These are phyloP conservation scores for Neodiprion fabricii DNA, from an alignment of 1,140 invertebrate genomes.

Conservation along the genomic window DNA sequence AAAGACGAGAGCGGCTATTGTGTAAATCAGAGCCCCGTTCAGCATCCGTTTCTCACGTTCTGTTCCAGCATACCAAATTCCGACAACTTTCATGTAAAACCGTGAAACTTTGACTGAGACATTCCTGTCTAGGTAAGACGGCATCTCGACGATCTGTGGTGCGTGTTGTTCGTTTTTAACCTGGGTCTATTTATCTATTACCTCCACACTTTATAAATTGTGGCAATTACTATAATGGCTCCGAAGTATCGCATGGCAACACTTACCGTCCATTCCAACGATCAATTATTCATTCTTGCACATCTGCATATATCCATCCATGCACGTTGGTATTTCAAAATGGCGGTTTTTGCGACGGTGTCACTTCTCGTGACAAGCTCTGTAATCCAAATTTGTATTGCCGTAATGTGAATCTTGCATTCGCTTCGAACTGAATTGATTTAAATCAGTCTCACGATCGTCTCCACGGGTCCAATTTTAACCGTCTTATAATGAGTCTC, in stretches of 20 bases:
- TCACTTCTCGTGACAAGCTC: neutral
- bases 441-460: too few relatives aligned
- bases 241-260: neutral
- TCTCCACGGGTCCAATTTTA: too few relatives aligned
- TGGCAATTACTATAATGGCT: neutral
- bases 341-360: neutral
- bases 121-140: neutral
- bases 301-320: neutral
- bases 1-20: neutral
- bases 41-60: neutral
- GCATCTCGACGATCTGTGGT: neutral
- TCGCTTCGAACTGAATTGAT: too few relatives aligned
- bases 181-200: neutral
- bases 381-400: too few relatives aligned
- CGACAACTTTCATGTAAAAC: constrained; percentile 2
- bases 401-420: too few relatives aligned
- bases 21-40: neutral
- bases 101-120: neutral
- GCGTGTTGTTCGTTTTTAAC: neutral
- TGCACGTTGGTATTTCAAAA: neutral
- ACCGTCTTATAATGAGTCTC: too few relatives aligned
- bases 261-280: neutral
- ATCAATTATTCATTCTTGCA: neutral
- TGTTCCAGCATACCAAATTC: constrained; percentile 5
- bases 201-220: neutral